Evolutionary conservation across 2,113 vertebrate species (phyloP).

Genomic region (Geococcyx californianus): DNA sequence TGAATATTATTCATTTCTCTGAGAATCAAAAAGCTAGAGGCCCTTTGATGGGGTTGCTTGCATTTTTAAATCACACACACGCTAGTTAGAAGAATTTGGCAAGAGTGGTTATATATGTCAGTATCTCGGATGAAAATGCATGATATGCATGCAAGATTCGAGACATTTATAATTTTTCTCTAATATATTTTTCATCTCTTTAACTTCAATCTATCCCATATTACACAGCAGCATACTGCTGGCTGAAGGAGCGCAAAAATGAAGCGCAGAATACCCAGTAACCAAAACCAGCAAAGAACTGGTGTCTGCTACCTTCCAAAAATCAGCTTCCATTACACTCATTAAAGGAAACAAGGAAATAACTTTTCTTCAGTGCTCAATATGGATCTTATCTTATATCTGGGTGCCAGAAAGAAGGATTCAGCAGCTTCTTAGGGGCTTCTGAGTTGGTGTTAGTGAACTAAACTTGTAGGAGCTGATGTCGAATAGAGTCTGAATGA

Average conservation of each 20-base stretch:
- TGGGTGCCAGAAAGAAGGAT: neutral
- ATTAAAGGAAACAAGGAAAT: neutral
- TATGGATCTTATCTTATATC: neutral
- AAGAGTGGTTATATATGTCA: neutral
- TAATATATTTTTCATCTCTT: neutral
- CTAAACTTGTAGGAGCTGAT: neutral
- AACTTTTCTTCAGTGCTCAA: neutral
- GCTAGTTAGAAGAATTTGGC: neutral
- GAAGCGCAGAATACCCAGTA: neutral
- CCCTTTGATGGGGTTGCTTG: slow-evolving; percentile 62
- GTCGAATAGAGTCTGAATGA: neutral
- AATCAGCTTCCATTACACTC: neutral
- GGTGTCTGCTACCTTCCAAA: neutral
- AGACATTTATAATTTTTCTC: neutral
- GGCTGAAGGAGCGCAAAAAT: neutral
- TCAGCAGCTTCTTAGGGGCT: neutral
- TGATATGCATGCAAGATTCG: neutral
- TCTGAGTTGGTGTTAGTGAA: neutral
- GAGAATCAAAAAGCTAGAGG: slow-evolving; percentile 65
- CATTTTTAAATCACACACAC: slow-evolving; percentile 44
- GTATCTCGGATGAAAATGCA: neutral
- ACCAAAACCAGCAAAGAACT: neutral
- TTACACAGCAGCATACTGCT: neutral
- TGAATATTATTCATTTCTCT: slow-evolving; percentile 71
- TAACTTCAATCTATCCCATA: neutral